phyloP scores from a whole-genome alignment of 64 coral and sea anemone genomes.

The Montipora sp. region DNA sequence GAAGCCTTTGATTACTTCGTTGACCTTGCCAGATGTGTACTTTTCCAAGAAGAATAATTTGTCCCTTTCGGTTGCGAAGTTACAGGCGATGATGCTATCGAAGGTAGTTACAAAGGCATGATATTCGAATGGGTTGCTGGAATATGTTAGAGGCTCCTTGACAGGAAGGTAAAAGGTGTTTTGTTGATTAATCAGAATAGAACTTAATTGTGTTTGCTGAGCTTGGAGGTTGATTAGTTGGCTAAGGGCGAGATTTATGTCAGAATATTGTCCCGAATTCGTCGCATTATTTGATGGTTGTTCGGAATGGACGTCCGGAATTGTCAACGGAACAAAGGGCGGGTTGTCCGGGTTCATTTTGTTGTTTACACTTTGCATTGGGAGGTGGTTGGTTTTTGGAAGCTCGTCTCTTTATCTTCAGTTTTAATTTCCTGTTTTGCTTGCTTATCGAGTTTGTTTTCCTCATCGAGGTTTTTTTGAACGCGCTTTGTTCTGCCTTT shows the following conservation, averaged over 20 bases:
- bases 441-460: no score
- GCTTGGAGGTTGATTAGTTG: neutral
- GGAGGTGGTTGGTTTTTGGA: no score
- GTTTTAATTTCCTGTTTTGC: no score
- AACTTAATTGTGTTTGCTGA: constrained; percentile 12
- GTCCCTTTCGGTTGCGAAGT: neutral
- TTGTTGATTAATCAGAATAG: neutral
- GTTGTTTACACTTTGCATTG: no score
- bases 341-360: no score
- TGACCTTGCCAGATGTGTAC: neutral
- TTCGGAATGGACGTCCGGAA: no score
- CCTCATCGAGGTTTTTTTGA: no score
- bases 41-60: neutral
- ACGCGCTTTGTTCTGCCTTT: no score
- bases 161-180: neutral
- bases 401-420: no score
- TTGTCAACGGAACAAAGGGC: no score
- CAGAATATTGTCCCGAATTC: neutral
- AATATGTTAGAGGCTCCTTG: neutral
- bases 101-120: neutral
- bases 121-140: neutral
- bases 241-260: neutral
- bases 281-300: no score
- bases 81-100: neutral
- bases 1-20: neutral